Percentiles rank a stretch among this genome's conserved stretches.
These are phyloP conservation scores for Lepidochrysops patricia DNA, from an alignment of 2,888 invertebrate species.

Conservation along the genomic window DNA sequence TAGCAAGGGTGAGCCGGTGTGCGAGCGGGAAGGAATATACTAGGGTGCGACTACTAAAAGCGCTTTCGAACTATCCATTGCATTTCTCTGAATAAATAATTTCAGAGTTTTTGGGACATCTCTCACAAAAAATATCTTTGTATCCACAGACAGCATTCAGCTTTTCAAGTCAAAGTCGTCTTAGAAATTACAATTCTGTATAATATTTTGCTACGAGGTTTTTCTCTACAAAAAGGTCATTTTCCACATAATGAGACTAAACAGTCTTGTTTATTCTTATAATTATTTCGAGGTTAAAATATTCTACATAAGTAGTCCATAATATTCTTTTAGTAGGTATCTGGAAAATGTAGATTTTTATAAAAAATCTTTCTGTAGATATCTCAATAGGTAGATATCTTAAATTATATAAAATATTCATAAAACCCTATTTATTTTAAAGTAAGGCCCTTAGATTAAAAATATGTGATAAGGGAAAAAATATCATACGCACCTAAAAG, in stretches of 20 bases:
- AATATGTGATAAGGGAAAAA: too few species aligned
- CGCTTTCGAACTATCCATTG: constrained; percentile 21
- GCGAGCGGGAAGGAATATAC: constrained; percentile 27
- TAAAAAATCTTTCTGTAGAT: too few species aligned
- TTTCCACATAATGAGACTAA: background rate
- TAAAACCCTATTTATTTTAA: too few species aligned
- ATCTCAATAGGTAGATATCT: too few species aligned
- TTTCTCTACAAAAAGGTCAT: background rate
- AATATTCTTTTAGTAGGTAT: too few species aligned
- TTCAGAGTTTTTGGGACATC: constrained; percentile 1
- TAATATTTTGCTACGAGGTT: background rate
- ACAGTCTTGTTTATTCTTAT: too few species aligned
- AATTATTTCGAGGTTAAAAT: background rate
- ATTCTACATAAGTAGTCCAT: background rate
- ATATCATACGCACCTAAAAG: too few species aligned
- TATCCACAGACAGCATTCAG: background rate
- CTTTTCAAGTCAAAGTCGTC: background rate
- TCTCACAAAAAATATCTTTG: background rate
- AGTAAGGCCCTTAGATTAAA: too few species aligned
- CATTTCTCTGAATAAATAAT: constrained; percentile 10
- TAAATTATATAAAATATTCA: too few species aligned
- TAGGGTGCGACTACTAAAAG: constrained; percentile 34
- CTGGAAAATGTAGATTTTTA: too few species aligned
- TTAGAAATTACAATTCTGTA: background rate
- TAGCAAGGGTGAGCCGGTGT: constrained; percentile 36